These are phyloP conservation scores for Phragmatobia fuliginosa DNA, from an alignment of 2,888 invertebrate species.

Conservation along the genomic window DNA sequence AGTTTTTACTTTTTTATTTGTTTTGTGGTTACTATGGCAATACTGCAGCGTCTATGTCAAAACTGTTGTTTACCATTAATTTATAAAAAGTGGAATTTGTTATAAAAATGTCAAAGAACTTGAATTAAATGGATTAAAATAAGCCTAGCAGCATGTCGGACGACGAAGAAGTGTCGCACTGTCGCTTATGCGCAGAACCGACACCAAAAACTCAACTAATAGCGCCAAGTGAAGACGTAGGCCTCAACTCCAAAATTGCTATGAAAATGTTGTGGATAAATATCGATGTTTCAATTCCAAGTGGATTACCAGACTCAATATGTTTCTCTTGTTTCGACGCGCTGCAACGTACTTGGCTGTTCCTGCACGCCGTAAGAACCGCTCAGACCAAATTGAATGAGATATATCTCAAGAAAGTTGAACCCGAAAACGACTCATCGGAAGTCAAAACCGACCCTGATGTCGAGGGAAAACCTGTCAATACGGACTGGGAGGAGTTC, in stretches of 20 bases:
- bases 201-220: slow-evolving; percentile 71
- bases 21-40: slow-evolving; percentile 30
- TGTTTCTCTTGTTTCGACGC: slow-evolving; percentile 80
- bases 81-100: slow-evolving; percentile 19
- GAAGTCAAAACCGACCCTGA: slow-evolving; percentile 39
- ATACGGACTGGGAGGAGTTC: slow-evolving; percentile 74
- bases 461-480: slow-evolving; percentile 66
- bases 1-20: background rate
- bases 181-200: slow-evolving; percentile 79
- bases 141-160: slow-evolving; percentile 62
- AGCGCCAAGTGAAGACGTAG: slow-evolving; percentile 72
- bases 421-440: slow-evolving; percentile 23
- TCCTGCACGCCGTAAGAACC: slow-evolving; percentile 70
- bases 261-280: slow-evolving; percentile 81
- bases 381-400: slow-evolving; percentile 72
- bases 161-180: slow-evolving; percentile 68
- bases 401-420: slow-evolving; percentile 57
- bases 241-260: slow-evolving; percentile 68
- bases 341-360: slow-evolving; percentile 77
- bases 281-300: slow-evolving; percentile 66
- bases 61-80: slow-evolving; percentile 58
- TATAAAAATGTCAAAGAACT: slow-evolving; percentile 21
- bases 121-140: slow-evolving; percentile 28
- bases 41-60: slow-evolving; percentile 40
- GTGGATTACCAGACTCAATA: slow-evolving; percentile 71